Evolutionary conservation across 2,113 vertebrate genomes (phyloP).

Genomic region (Mormyrus iriodes): DNA sequence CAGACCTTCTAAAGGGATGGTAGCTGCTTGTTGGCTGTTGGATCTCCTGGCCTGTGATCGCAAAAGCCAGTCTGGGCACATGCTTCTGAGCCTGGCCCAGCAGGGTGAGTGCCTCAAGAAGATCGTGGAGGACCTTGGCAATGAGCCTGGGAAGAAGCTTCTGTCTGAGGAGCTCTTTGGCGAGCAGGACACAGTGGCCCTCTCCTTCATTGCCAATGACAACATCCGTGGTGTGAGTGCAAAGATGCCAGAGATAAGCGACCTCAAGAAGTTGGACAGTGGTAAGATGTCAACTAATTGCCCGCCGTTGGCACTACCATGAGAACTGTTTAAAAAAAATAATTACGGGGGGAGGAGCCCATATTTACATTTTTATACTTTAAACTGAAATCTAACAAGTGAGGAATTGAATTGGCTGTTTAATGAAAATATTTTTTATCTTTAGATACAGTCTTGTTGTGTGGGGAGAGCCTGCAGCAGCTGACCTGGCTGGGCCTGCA

Average conservation of each 20-base stretch:
- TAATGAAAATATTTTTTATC: background rate
- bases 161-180: constrained; percentile 77
- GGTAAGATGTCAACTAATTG: constrained; percentile 60
- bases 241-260: constrained; percentile 60
- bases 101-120: constrained; percentile 75
- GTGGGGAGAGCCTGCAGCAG: constrained; percentile 82
- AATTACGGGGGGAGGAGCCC: background rate
- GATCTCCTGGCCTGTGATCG: constrained; percentile 81
- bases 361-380: background rate
- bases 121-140: constrained; percentile 84
- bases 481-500: constrained; percentile 90
- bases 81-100: constrained; percentile 78
- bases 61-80: constrained; percentile 91
- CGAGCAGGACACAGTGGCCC: constrained; percentile 49
- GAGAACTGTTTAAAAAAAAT: background rate
- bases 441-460: constrained; percentile 72
- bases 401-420: background rate
- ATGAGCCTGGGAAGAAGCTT: constrained; percentile 68
- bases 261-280: constrained; percentile 74
- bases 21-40: constrained; percentile 61
- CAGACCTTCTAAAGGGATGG: constrained; percentile 77
- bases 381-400: background rate
- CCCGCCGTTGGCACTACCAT: background rate
- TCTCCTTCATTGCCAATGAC: constrained; percentile 80
- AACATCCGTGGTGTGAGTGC: constrained; percentile 65